Base-by-base conservation (phyloP, 2,888 invertebrate genomes). In the Acrobasis consociella region DNA sequence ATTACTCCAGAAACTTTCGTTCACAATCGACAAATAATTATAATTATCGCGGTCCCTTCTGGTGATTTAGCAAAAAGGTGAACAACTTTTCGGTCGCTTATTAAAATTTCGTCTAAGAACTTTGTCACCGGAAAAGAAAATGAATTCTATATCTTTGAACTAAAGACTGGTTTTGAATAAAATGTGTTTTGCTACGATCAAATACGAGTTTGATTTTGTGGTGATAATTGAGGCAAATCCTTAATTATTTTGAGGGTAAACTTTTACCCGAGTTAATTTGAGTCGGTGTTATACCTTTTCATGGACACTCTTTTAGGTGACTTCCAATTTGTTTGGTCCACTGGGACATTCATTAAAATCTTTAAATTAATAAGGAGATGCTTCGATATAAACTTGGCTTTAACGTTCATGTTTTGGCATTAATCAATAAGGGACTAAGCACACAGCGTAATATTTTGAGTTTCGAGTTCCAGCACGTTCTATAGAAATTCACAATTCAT, bases 171-270 rank as follows among this genome's bases (percentile, higher is more conserved):
- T 78, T 81, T 81, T 85, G 63, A 55, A 60, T 59, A 67, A 69
- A 70, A 67, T 67, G 65, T 76, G 80, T 78, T 75, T 72, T 73
- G 79, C 84, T 86, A 85, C 80, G 89, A 91, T 91, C 89, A 90
- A 91, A 91, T 86, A 78, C 74, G 83, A 87, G 89, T 90, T 91
- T 89, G 91, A 91, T 92, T 91, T 89, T 86, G 88, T 81, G 87
- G 90, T 82, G 90, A 92, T 91, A 92, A 92, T 91, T 91, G 91
- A 85, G 91, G 92, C 81, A 88, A 89, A 91, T 91, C 91, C 89
- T 88, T 91, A 91, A 92, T 92, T 92, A 91, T 91, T 92, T 92
- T 86, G 91, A 87, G 91, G 91, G 91, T 91, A 91, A 92, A 91
- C 91, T 92, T 91, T 89, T 78, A 77, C 83, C 75, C 71, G 83